Percentiles rank a stretch among this genome's conserved stretches.
These are phyloP conservation scores for Salarias fasciatus DNA, from an alignment of 2,797 vertebrate genomes.

Conservation along the genomic window DNA sequence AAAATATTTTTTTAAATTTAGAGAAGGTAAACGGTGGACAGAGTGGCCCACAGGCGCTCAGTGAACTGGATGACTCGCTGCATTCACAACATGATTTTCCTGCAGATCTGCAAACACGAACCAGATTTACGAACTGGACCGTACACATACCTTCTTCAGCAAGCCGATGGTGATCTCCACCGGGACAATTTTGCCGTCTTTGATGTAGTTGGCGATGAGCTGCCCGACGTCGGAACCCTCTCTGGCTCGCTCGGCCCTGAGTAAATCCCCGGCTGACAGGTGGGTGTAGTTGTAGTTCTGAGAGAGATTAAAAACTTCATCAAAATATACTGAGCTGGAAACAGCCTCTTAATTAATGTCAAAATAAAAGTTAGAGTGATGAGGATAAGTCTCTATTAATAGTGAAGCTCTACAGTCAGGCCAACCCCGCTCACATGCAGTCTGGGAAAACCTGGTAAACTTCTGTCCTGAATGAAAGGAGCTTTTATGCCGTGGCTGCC, in stretches of 20 bases:
- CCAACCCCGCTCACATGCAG: background rate
- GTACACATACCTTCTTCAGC: slow-evolving; percentile 87
- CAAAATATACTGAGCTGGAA: background rate
- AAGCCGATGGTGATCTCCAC: slow-evolving; percentile 97
- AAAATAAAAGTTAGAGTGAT: background rate
- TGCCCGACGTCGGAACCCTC: slow-evolving; percentile 89
- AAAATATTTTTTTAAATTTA: too few relatives aligned
- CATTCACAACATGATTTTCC: background rate
- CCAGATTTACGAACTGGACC: background rate
- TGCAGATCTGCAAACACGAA: background rate
- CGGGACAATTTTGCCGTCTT: slow-evolving; percentile 95
- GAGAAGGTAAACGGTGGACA: background rate
- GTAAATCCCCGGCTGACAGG: slow-evolving; percentile 95
- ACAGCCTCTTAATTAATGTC: background rate
- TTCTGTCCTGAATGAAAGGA: slow-evolving; percentile 57
- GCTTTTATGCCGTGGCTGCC: slow-evolving; percentile 34
- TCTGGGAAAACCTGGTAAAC: slow-evolving; percentile 12
- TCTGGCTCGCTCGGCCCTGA: slow-evolving; percentile 91
- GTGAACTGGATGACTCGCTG: background rate
- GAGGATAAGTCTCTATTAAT: background rate
- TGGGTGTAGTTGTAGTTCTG: slow-evolving; percentile 94
- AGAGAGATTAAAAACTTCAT: slow-evolving; percentile 16
- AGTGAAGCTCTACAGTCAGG: too few relatives aligned
- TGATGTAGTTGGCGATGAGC: slow-evolving; percentile 93
- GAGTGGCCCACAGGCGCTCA: background rate